These are phyloP conservation scores for Melieria picta DNA, from an alignment of 2,888 invertebrate genomes.

Conservation along the genomic window DNA sequence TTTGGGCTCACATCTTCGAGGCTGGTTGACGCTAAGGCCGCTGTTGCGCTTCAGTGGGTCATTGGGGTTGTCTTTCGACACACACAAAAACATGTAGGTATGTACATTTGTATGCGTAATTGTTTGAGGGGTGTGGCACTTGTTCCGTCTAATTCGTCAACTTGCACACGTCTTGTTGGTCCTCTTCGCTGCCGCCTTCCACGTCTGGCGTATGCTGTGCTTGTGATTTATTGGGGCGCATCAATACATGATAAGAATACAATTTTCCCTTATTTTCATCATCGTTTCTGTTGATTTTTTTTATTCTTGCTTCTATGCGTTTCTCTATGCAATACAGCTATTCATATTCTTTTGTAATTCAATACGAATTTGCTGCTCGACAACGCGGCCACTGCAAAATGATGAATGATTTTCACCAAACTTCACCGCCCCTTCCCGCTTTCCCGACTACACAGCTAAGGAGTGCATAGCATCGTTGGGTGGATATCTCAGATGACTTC, in stretches of 20 bases:
- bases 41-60: too few relatives aligned
- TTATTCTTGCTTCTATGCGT: not conserved
- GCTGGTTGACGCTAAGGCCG: too few relatives aligned
- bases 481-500: too few relatives aligned
- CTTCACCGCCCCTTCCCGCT: not conserved
- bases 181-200: not conserved
- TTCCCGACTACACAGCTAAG: too few relatives aligned
- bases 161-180: too few relatives aligned
- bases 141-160: too few relatives aligned
- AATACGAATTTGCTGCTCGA: conserved; percentile 12
- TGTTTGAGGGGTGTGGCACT: too few relatives aligned
- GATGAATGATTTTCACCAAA: conserved; percentile 34
- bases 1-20: too few relatives aligned
- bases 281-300: not conserved
- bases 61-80: too few relatives aligned
- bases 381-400: conserved; percentile 25
- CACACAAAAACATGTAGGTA: too few relatives aligned
- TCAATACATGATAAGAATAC: conserved; percentile 32
- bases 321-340: not conserved
- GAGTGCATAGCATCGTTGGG: too few relatives aligned
- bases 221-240: conserved; percentile 33
- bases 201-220: not conserved
- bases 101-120: too few relatives aligned
- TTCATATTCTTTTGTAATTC: conserved; percentile 8
- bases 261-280: conserved; percentile 2